Evolutionary conservation across 1,140 invertebrate species (phyloP).

Genomic region (Leptopilina boulardi): DNA sequence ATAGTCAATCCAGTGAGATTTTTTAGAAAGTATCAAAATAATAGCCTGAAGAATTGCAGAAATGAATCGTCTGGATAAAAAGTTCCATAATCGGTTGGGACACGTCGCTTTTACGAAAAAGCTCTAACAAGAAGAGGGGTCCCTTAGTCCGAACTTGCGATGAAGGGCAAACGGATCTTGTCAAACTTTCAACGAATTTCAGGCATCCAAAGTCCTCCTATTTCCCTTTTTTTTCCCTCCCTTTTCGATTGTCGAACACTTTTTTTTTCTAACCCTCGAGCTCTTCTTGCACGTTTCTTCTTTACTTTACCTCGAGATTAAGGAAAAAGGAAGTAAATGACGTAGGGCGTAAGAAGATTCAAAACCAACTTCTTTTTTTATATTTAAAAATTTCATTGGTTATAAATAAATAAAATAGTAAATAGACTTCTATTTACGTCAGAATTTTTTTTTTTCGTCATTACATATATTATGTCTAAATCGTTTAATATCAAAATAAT

Average conservation of each 20-base stretch:
- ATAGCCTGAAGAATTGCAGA: neutral
- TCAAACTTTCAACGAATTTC: slow-evolving; percentile 61
- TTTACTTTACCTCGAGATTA: slow-evolving; percentile 39
- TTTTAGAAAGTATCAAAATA: no score
- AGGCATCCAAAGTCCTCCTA: slow-evolving; percentile 45
- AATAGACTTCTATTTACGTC: no score
- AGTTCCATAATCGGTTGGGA: slow-evolving; percentile 44
- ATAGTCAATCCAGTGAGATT: no score
- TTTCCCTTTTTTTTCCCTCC: slow-evolving; percentile 41
- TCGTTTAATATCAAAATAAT: no score
- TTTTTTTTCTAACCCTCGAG: slow-evolving; percentile 43
- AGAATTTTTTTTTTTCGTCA: no score
- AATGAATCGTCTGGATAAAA: slow-evolving; percentile 10
- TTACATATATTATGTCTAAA: no score
- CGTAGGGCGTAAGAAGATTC: neutral
- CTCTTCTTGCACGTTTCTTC: slow-evolving; percentile 17
- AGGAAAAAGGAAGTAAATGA: slow-evolving; percentile 21
- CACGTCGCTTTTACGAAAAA: slow-evolving; percentile 39
- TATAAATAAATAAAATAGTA: slow-evolving; percentile 52
- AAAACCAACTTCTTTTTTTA: slow-evolving; percentile 50
- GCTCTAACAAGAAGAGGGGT: slow-evolving; percentile 23
- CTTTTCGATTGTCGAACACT: slow-evolving; percentile 52
- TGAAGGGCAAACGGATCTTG: slow-evolving; percentile 57
- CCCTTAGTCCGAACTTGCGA: slow-evolving; percentile 47
- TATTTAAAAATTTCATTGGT: slow-evolving; percentile 49